Conservation (phyloP, 2,888 invertebrate species). For the Drosophila pullipes region DNA sequence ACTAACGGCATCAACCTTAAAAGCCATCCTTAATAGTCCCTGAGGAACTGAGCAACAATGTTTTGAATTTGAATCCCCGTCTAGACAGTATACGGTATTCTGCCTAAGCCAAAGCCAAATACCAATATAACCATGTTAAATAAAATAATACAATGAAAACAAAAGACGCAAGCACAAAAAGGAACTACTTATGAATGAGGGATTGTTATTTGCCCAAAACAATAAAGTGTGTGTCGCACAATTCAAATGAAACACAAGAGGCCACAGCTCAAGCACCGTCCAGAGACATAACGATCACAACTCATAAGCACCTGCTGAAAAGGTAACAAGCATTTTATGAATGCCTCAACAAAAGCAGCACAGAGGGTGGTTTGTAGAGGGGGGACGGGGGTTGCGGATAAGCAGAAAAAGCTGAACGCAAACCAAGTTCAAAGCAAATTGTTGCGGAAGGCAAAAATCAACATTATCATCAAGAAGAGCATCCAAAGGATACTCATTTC, state of each 20-base stretch:
- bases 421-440: slow-evolving; percentile 77
- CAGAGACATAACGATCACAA: slow-evolving; percentile 40
- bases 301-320: slow-evolving; percentile 50
- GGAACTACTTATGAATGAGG: background rate
- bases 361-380: background rate
- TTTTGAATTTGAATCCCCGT: background rate
- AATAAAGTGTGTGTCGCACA: slow-evolving; percentile 19
- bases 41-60: background rate
- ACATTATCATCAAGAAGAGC: slow-evolving; percentile 74
- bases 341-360: slow-evolving; percentile 44
- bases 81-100: background rate
- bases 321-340: slow-evolving; percentile 55
- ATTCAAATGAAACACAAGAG: slow-evolving; percentile 37
- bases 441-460: slow-evolving; percentile 81
- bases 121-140: background rate
- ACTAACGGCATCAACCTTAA: background rate
- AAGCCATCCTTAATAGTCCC: background rate
- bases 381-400: background rate
- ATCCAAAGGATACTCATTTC: slow-evolving; percentile 64
- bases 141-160: background rate
- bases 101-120: background rate
- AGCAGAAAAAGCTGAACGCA: slow-evolving; percentile 1
- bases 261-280: slow-evolving; percentile 30
- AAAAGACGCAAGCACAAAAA: background rate
- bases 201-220: background rate